These are phyloP conservation scores for Elachura formosa DNA, from an alignment of 2,113 vertebrate genomes.

Conservation along the genomic window DNA sequence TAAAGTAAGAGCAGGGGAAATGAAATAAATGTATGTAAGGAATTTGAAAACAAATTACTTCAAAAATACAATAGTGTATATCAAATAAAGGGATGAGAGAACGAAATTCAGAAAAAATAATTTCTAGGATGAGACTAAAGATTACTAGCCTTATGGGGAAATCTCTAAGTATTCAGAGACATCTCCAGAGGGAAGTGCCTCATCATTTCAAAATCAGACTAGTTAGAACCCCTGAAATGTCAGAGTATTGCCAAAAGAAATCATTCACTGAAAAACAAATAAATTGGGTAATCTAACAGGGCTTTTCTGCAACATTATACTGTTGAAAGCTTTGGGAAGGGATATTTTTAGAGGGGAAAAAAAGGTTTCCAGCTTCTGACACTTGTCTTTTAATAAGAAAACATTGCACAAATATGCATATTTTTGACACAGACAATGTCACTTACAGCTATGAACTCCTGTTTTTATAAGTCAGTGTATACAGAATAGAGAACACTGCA, in stretches of 20 bases:
- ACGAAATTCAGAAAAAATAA: neutral
- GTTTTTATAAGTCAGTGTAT: neutral
- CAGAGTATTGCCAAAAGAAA: neutral
- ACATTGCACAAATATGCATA: neutral
- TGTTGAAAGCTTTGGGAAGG: neutral
- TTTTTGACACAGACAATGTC: neutral
- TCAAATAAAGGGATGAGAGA: neutral
- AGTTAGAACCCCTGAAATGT: neutral
- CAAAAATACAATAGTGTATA: neutral
- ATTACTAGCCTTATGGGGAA: neutral
- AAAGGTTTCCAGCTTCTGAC: neutral
- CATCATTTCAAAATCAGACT: neutral
- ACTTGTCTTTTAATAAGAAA: neutral
- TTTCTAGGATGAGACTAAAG: neutral
- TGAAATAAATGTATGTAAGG: neutral
- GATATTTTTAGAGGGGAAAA: neutral
- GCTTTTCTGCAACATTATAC: neutral
- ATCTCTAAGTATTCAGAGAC: neutral
- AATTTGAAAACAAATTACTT: neutral
- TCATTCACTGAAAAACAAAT: neutral
- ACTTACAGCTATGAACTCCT: neutral
- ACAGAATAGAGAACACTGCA: neutral
- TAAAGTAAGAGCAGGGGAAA: neutral
- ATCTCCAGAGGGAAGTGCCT: neutral
- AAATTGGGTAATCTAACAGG: neutral